phyloP scores from a whole-genome alignment of 92 coral and sea anemone genomes.

The Epizoanthus stellaris region DNA sequence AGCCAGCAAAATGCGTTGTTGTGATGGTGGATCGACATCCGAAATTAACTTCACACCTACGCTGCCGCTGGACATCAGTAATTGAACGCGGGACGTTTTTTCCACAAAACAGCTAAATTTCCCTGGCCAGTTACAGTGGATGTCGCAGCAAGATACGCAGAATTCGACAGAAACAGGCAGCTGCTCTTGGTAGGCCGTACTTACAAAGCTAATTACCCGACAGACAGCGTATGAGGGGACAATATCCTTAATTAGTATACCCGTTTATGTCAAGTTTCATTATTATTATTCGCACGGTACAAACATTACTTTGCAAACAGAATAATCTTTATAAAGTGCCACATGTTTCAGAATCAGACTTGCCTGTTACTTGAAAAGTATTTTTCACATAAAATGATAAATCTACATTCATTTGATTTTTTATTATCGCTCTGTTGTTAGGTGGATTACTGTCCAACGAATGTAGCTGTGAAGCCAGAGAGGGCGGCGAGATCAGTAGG shows the following conservation, averaged over 20 bases:
- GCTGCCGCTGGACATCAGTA: not conserved
- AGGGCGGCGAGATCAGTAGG: slow-evolving; percentile 10
- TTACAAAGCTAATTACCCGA: slow-evolving; percentile 5
- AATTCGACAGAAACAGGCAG: not conserved
- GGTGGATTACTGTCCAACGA: not conserved
- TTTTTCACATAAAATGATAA: not conserved
- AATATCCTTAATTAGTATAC: slow-evolving; percentile 12
- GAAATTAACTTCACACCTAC: not conserved
- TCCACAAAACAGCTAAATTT: not conserved
- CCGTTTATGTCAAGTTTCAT: slow-evolving; percentile 17
- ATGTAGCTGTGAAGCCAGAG: not conserved
- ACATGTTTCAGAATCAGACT: not conserved
- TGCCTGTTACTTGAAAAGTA: not conserved
- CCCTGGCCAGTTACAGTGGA: not conserved
- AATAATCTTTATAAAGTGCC: not conserved
- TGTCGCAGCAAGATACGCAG: not conserved
- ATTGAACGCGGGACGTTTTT: not conserved
- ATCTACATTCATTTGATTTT: not conserved
- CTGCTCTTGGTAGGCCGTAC: slow-evolving; percentile 1
- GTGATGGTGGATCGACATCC: not conserved
- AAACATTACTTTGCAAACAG: slow-evolving; percentile 5
- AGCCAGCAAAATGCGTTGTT: not conserved
- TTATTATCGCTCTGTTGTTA: not conserved
- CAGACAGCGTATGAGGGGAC: not conserved
- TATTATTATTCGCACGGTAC: not conserved